Conservation (phyloP, 1,140 invertebrate species). For the Drosophila subpulchrella region DNA sequence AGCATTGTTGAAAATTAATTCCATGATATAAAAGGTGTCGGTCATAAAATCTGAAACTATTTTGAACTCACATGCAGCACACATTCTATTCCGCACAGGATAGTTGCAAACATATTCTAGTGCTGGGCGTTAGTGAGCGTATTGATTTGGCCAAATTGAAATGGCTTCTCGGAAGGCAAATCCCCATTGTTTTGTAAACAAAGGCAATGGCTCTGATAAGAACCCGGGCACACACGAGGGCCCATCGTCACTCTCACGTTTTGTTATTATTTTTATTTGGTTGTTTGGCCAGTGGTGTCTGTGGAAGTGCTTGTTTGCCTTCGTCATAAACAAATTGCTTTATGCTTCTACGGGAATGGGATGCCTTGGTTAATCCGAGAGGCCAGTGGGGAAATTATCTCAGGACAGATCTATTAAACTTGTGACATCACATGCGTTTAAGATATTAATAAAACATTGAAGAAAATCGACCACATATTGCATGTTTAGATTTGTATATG, state of each 20-base stretch:
- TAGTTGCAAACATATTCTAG: background rate
- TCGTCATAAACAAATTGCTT: slow-evolving; percentile 45
- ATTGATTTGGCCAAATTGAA: slow-evolving; percentile 23
- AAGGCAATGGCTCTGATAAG: slow-evolving; percentile 38
- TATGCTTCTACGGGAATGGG: slow-evolving; percentile 23
- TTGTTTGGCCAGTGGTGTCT: background rate
- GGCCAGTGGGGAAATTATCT: background rate
- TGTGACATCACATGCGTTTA: background rate
- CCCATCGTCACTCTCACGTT: slow-evolving; percentile 20
- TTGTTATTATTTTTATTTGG: slow-evolving; percentile 25
- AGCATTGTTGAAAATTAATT: background rate
- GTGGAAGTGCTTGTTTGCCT: slow-evolving; percentile 42
- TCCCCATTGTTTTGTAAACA: slow-evolving; percentile 36
- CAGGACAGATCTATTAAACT: background rate
- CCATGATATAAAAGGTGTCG: background rate
- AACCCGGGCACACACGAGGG: slow-evolving; percentile 22
- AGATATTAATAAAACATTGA: background rate
- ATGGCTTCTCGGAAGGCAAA: slow-evolving; percentile 38
- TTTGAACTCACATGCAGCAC: background rate
- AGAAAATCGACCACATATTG: background rate
- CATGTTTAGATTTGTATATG: background rate
- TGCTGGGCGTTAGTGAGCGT: too few species aligned
- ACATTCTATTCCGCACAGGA: background rate
- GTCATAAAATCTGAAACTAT: background rate
- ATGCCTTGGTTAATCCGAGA: slow-evolving; percentile 1